A percentile compares a stretch with the other conserved stretches of the same genome.
These are phyloP conservation scores for Serripes groenlandicus DNA, from an alignment of 2,888 invertebrate species.

Conservation along the genomic window DNA sequence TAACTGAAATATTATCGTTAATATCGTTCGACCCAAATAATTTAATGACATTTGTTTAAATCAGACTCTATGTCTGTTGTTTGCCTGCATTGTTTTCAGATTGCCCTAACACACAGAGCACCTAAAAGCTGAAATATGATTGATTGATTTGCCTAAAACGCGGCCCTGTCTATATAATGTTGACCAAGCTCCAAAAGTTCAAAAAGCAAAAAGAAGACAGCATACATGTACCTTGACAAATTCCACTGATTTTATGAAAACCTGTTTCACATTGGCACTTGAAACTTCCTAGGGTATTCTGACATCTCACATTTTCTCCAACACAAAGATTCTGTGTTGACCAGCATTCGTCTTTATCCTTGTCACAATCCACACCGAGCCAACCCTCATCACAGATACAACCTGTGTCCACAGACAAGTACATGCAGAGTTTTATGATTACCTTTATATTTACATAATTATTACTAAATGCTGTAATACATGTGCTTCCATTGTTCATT, in stretches of 20 bases:
- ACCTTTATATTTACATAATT: too few relatives aligned
- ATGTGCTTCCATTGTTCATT: too few relatives aligned
- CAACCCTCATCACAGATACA: slow-evolving; percentile 63
- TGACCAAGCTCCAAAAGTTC: too few relatives aligned
- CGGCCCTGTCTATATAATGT: too few relatives aligned
- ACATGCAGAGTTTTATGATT: too few relatives aligned
- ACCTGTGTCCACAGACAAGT: too few relatives aligned
- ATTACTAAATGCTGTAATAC: too few relatives aligned
- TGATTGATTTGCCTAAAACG: neutral
- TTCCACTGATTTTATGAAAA: neutral
- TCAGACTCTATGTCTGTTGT: neutral
- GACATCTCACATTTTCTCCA: slow-evolving; percentile 12
- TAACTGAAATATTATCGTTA: too few relatives aligned
- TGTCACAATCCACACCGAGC: slow-evolving; percentile 58
- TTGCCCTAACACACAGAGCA: neutral
- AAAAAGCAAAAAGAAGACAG: neutral
- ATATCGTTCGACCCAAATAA: too few relatives aligned
- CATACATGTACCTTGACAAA: slow-evolving; percentile 18
- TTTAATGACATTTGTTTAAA: neutral
- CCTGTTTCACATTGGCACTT: neutral
- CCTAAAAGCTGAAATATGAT: neutral
- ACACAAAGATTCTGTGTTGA: slow-evolving; percentile 38
- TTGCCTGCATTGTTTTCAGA: neutral
- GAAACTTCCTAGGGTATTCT: neutral
- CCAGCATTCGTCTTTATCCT: slow-evolving; percentile 59